These are phyloP conservation scores for Myiotriccus ornatus DNA, from an alignment of 2,797 vertebrate genomes.

Conservation along the genomic window DNA sequence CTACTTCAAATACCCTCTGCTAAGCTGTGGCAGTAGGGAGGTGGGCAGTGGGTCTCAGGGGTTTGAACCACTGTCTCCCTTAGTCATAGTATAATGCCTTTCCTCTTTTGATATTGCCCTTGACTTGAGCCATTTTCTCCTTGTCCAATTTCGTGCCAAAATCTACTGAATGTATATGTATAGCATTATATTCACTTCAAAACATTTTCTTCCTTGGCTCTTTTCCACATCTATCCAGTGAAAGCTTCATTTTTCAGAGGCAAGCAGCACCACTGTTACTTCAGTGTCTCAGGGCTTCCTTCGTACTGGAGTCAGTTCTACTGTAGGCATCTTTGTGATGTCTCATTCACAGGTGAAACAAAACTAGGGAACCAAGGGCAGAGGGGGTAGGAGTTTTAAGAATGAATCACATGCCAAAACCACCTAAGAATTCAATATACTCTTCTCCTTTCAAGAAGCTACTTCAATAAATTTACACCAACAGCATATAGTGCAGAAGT, in stretches of 20 bases:
- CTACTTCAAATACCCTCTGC: background rate
- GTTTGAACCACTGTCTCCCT: background rate
- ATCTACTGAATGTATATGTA: background rate
- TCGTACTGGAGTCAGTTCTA: background rate
- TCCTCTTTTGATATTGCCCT: background rate
- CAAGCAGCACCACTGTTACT: background rate
- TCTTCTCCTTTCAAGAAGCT: background rate
- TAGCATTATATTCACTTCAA: background rate
- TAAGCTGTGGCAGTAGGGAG: background rate
- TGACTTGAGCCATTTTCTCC: background rate
- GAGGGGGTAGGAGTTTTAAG: background rate
- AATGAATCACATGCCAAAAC: background rate
- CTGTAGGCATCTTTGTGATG: background rate
- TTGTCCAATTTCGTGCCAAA: background rate
- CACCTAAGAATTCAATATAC: background rate
- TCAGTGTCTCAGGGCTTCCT: background rate
- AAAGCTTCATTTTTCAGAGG: background rate
- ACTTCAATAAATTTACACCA: background rate
- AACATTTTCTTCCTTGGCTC: background rate
- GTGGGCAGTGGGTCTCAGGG: background rate
- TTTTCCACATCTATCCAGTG: background rate
- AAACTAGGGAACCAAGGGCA: background rate
- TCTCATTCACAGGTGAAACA: background rate
- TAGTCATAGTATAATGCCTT: background rate
- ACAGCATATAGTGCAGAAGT: accelerated